phyloP scores from a whole-genome alignment of 2,113 vertebrate genomes.

The Zosterops borbonicus region DNA sequence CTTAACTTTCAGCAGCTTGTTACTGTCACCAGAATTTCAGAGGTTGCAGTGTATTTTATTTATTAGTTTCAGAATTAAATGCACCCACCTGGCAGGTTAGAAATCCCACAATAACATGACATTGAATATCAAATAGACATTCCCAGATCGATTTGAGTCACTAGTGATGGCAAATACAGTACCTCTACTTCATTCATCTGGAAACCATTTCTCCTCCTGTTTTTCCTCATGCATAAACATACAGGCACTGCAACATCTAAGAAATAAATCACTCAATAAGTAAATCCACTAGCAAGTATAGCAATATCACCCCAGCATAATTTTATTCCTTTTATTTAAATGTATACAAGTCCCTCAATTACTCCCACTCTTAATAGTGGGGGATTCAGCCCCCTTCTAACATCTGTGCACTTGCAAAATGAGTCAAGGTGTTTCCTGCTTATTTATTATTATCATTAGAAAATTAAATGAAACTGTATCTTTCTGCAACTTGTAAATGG shows the following conservation, averaged over 20 bases:
- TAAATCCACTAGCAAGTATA: not conserved
- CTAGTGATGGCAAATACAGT: not conserved
- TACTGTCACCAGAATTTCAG: not conserved
- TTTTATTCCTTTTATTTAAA: not conserved
- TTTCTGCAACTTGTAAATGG: slow-evolving; percentile 29
- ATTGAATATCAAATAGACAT: not conserved
- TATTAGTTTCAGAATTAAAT: not conserved
- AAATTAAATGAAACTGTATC: slow-evolving; percentile 59
- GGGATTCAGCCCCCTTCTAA: not conserved
- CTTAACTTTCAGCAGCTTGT: not conserved
- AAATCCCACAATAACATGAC: not conserved
- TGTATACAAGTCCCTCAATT: not conserved
- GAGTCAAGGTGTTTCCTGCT: not conserved
- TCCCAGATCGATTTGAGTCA: not conserved
- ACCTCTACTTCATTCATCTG: not conserved
- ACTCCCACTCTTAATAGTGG: not conserved
- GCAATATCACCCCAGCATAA: not conserved
- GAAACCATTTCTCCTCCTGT: not conserved
- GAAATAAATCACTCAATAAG: not conserved
- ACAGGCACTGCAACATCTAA: not conserved
- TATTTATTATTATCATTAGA: slow-evolving; percentile 43
- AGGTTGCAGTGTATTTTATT: not conserved
- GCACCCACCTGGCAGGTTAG: not conserved
- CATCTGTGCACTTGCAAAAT: slow-evolving; percentile 12
- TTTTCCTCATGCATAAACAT: not conserved